Evolutionary conservation across 1,140 invertebrate genomes (phyloP).

Genomic region (Danaus plexippus): DNA sequence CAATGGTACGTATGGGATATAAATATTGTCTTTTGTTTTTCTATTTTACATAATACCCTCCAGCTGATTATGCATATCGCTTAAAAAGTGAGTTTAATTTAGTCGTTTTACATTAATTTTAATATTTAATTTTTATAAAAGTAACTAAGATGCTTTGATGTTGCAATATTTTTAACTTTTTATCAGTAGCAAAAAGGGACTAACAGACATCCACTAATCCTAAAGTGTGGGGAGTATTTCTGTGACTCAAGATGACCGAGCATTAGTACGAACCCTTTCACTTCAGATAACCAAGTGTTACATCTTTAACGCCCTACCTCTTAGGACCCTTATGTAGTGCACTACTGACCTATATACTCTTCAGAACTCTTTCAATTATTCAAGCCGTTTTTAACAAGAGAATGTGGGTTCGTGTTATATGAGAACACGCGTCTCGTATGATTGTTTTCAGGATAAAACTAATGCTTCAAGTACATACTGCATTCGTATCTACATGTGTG

Average conservation of each 20-base stretch:
- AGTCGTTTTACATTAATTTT: constrained; percentile 17
- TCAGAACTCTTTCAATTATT: constrained; percentile 51
- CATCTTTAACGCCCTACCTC: constrained; percentile 27
- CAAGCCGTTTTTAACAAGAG: constrained; percentile 31
- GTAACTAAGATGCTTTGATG: no score
- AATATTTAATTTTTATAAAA: constrained; percentile 16
- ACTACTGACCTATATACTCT: constrained; percentile 47
- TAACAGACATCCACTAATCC: no score
- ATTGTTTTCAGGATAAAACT: no score
- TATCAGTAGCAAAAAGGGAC: no score
- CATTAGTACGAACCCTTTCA: no score
- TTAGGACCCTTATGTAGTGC: constrained; percentile 28
- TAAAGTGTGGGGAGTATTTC: no score
- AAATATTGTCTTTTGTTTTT: constrained; percentile 54
- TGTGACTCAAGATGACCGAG: no score
- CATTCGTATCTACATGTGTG: no score
- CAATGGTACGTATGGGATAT: constrained; percentile 55
- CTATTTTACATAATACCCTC: constrained; percentile 43
- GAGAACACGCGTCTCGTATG: no score
- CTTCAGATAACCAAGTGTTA: constrained; percentile 9
- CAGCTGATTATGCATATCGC: constrained; percentile 37
- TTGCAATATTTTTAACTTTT: no score
- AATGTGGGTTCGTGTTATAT: no score
- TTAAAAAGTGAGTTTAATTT: constrained; percentile 32
- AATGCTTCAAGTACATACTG: no score